phyloP scores from a whole-genome alignment of 2,888 invertebrate species.

The Spatulosminthurus flaviceps region DNA sequence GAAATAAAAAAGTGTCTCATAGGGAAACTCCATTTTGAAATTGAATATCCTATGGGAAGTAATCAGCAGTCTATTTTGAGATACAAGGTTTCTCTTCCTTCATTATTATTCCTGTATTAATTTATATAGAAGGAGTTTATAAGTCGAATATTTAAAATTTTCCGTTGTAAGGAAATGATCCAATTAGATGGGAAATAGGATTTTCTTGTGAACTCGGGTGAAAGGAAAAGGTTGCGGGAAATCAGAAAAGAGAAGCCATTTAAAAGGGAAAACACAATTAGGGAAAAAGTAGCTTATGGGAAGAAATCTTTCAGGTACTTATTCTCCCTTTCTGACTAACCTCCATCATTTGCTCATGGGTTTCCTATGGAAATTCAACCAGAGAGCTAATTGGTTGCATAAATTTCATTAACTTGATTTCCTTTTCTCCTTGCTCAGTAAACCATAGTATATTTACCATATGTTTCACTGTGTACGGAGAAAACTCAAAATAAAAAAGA shows the following conservation, averaged over 20 bases:
- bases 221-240: background rate
- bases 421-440: background rate
- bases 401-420: slow-evolving; percentile 7
- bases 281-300: background rate
- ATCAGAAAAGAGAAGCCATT: background rate
- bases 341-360: no score
- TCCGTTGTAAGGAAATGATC: background rate
- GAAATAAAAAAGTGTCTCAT: no score
- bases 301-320: background rate
- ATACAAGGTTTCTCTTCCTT: no score
- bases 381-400: slow-evolving; percentile 8
- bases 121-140: no score
- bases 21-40: no score
- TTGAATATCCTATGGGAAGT: no score
- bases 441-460: no score
- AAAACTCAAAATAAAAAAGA: no score
- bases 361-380: background rate
- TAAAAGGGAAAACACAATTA: slow-evolving; percentile 4
- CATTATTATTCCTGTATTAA: no score
- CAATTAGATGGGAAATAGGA: background rate
- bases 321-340: background rate
- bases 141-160: no score
- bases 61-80: no score
- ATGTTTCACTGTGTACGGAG: no score
- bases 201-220: background rate